These are phyloP conservation scores for Graphium colonna DNA, from an alignment of 2,888 invertebrate species.

Conservation along the genomic window DNA sequence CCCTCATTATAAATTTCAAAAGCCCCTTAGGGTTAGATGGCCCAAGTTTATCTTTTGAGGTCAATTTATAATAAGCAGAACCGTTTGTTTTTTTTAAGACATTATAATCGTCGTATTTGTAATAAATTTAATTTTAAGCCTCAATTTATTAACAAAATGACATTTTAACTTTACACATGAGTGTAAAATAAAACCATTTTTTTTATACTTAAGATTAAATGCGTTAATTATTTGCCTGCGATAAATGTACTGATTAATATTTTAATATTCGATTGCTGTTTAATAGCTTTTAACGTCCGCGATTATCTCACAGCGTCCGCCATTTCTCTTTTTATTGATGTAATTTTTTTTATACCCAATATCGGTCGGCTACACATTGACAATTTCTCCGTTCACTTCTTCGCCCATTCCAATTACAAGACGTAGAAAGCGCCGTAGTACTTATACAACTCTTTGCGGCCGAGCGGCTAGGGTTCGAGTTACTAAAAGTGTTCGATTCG, in stretches of 20 bases:
- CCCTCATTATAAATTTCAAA: neutral
- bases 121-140: no score
- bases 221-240: conserved; percentile 3
- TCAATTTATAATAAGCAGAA: neutral
- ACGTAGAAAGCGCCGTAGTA: conserved; percentile 66
- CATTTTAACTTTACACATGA: no score
- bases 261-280: no score
- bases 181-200: no score
- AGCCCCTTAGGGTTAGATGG: neutral
- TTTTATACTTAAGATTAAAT: no score
- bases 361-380: conserved; percentile 53
- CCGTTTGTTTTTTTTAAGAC: no score
- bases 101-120: no score
- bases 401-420: conserved; percentile 63
- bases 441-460: conserved; percentile 65
- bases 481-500: conserved; percentile 50
- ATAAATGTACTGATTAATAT: neutral
- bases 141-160: no score
- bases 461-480: conserved; percentile 45
- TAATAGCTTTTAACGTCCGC: neutral
- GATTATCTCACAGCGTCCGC: conserved; percentile 32
- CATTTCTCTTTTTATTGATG: conserved; percentile 43
- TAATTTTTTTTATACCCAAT: conserved; percentile 43
- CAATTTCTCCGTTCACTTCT: conserved; percentile 73
- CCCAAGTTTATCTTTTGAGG: neutral